phyloP scores from a whole-genome alignment of 2,888 invertebrate species.

The Parascotia fuliginaria region DNA sequence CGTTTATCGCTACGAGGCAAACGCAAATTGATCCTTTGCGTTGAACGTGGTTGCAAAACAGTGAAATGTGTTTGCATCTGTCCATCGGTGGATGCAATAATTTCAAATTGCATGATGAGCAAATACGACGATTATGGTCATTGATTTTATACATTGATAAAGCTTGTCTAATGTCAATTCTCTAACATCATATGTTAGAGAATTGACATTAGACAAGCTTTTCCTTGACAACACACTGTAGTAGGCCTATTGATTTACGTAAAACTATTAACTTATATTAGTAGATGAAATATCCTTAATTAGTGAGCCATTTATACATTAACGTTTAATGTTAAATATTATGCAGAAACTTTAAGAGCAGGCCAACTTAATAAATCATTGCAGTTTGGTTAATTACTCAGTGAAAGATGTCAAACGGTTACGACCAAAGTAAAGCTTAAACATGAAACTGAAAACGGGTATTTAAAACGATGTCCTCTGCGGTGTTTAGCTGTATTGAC shows the following conservation, averaged over 20 bases:
- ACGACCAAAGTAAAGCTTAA: not conserved
- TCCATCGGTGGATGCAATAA: not conserved
- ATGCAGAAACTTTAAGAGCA: not conserved
- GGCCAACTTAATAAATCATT: not conserved
- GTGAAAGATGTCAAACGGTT: slow-evolving; percentile 6
- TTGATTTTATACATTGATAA: too few relatives aligned
- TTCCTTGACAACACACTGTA: too few relatives aligned
- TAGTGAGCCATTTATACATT: too few relatives aligned
- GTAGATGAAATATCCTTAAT: too few relatives aligned
- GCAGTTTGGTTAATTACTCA: not conserved
- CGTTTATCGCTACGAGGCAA: slow-evolving; percentile 16
- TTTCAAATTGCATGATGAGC: not conserved
- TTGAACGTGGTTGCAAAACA: slow-evolving; percentile 26
- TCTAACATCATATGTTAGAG: too few relatives aligned
- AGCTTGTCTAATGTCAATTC: too few relatives aligned
- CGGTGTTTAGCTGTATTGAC: slow-evolving; percentile 1
- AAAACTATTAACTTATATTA: too few relatives aligned
- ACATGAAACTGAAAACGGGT: slow-evolving; percentile 2
- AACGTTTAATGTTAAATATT: not conserved
- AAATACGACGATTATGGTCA: not conserved
- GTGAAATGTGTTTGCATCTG: slow-evolving; percentile 16
- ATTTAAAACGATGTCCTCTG: not conserved
- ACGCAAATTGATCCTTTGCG: slow-evolving; percentile 34
- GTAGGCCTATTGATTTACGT: too few relatives aligned
- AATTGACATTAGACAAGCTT: too few relatives aligned